Conservation (phyloP, 2,113 vertebrate genomes). For the Felis chaus region DNA sequence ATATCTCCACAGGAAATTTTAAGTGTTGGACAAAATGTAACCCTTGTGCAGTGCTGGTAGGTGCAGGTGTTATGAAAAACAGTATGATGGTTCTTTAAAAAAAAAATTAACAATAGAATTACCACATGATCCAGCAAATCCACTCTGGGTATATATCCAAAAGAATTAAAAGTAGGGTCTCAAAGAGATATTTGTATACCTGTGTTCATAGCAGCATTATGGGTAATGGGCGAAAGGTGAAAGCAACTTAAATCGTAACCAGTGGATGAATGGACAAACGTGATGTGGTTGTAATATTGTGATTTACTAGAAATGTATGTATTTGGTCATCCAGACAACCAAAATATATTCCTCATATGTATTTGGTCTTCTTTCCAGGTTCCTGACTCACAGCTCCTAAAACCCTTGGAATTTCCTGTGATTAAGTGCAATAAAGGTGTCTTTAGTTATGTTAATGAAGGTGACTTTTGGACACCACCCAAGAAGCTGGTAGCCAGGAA, state of each 20-base stretch:
- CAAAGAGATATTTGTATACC: background rate
- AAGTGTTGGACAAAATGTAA: background rate
- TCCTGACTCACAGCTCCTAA: background rate
- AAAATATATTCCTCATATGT: background rate
- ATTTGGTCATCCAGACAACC: background rate
- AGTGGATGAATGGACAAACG: background rate
- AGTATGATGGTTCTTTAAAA: background rate
- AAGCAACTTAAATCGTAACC: background rate
- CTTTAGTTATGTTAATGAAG: background rate
- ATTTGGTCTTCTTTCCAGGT: background rate
- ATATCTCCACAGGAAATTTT: background rate
- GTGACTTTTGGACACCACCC: background rate
- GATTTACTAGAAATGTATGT: background rate
- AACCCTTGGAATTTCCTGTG: background rate
- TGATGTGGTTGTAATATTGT: background rate
- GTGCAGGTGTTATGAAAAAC: background rate
- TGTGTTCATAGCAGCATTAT: background rate
- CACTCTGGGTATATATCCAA: background rate
- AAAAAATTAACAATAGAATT: background rate
- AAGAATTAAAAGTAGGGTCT: background rate
- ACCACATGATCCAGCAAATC: background rate
- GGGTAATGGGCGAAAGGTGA: background rate
- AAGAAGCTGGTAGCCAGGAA: background rate
- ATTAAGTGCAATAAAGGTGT: background rate
- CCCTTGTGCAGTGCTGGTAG: background rate